phyloP scores from a whole-genome alignment of 2,113 vertebrate genomes.

The Hippocampus guttulatus region DNA sequence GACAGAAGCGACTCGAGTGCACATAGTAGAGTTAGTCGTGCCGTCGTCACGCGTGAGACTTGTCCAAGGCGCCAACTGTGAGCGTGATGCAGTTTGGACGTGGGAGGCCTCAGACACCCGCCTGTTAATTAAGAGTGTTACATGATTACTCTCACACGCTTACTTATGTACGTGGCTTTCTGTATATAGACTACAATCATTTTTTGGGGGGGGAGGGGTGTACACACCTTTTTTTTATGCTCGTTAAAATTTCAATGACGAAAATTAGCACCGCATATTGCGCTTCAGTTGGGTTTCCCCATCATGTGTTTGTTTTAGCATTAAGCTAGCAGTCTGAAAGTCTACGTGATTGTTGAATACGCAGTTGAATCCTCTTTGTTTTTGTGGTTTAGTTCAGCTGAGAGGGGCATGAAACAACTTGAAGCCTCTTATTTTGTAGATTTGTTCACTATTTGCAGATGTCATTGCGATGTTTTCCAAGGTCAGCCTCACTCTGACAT shows the following conservation, averaged over 20 bases:
- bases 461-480: background rate
- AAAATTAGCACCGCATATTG: too few species aligned
- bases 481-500: background rate
- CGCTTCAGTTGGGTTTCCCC: too few species aligned
- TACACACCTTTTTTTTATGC: background rate
- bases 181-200: constrained; percentile 33
- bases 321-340: too few species aligned
- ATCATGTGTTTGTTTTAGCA: too few species aligned
- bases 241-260: background rate
- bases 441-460: background rate
- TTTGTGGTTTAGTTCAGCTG: background rate
- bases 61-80: constrained; percentile 55
- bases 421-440: too few species aligned
- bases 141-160: constrained; percentile 49
- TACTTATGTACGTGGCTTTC: constrained; percentile 22
- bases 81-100: constrained; percentile 63
- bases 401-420: background rate
- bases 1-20: background rate
- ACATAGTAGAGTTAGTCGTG: background rate
- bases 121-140: constrained; percentile 68
- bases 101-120: constrained; percentile 62
- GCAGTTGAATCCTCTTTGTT: too few species aligned
- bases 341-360: too few species aligned
- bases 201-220: constrained; percentile 15
- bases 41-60: background rate